Conservation (phyloP, 2,888 invertebrate species). For the Machimus rusticus region DNA sequence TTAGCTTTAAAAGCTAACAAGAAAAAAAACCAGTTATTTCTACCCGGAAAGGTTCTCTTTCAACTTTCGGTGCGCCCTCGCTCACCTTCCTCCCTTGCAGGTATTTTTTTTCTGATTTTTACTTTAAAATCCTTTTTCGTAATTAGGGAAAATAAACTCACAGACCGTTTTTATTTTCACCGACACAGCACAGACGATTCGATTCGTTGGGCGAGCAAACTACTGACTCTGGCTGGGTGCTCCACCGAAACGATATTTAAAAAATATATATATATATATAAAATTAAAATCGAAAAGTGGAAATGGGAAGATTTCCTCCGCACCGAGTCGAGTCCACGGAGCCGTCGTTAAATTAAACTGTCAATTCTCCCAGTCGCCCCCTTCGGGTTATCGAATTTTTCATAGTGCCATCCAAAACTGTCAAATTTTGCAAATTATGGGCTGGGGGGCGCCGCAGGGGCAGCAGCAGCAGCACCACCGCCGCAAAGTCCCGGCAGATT, state of each 20-base stretch:
- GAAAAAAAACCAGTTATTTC: background rate
- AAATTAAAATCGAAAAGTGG: background rate
- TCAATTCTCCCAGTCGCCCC: background rate
- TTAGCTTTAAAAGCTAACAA: conserved; percentile 12
- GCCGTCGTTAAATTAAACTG: background rate
- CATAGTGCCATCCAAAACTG: conserved; percentile 6
- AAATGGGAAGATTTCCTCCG: background rate
- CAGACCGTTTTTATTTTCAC: background rate
- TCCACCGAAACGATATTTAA: background rate
- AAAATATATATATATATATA: too few relatives aligned
- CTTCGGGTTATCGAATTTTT: conserved; percentile 16
- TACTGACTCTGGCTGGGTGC: background rate
- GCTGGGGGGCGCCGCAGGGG: background rate
- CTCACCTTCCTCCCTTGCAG: background rate
- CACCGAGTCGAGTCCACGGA: background rate
- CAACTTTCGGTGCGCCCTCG: background rate
- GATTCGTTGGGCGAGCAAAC: background rate
- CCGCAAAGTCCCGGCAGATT: background rate
- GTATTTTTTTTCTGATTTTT: background rate
- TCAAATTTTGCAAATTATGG: background rate
- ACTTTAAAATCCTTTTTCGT: background rate
- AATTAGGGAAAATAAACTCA: background rate
- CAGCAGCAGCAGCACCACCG: background rate
- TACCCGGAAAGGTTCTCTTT: background rate
- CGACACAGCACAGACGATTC: background rate